phyloP scores from a whole-genome alignment of 2,888 invertebrate genomes.

The Steinernema scapterisci region DNA sequence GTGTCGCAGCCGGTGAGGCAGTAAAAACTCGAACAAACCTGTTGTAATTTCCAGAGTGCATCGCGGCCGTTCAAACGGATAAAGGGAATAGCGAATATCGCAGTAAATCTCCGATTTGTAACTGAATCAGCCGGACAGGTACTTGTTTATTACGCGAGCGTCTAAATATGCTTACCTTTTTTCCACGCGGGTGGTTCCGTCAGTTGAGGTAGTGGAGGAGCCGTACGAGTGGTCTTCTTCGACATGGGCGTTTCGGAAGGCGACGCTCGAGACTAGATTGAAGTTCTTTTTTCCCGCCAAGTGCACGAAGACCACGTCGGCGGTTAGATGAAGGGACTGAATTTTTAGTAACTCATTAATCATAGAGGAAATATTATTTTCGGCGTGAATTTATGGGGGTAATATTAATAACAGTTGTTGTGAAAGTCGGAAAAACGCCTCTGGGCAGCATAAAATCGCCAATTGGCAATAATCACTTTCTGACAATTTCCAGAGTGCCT shows the following conservation, averaged over 20 bases:
- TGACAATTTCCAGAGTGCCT: too few relatives aligned
- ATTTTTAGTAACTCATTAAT: not conserved
- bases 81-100: conserved; percentile 30
- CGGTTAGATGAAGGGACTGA: conserved; percentile 27
- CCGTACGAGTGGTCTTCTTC: not conserved
- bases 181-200: conserved; percentile 24
- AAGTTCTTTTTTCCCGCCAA: conserved; percentile 20
- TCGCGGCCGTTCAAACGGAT: conserved; percentile 20
- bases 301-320: conserved; percentile 18
- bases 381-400: not conserved
- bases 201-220: not conserved
- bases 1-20: not conserved
- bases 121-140: not conserved
- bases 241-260: not conserved
- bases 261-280: not conserved
- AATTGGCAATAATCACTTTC: too few relatives aligned
- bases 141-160: not conserved
- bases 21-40: conserved; percentile 27
- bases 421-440: too few relatives aligned
- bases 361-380: not conserved
- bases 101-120: conserved; percentile 28
- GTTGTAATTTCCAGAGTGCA: conserved; percentile 25
- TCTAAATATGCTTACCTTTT: conserved; percentile 2
- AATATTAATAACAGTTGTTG: too few relatives aligned
- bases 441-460: too few relatives aligned